Evolutionary conservation across 1,140 invertebrate genomes (phyloP).

Genomic region (Drosophila albomicans): DNA sequence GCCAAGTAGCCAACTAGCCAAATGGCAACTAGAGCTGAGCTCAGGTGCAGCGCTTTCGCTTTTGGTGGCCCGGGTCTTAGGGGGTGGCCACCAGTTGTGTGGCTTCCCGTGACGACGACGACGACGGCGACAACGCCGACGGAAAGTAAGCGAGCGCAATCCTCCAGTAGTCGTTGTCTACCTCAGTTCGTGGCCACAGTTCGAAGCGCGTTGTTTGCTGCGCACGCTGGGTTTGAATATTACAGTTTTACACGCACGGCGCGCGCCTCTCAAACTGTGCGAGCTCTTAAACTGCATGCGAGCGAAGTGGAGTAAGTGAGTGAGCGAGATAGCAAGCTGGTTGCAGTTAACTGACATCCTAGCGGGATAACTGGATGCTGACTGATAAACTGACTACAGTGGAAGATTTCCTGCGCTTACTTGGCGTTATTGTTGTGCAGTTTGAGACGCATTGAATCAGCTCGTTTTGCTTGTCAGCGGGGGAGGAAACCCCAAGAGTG

Average conservation of each 20-base stretch:
- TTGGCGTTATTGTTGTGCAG: background rate
- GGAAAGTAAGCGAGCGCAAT: slow-evolving; percentile 30
- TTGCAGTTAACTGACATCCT: slow-evolving; percentile 10
- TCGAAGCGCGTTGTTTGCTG: slow-evolving; percentile 63
- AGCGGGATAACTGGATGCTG: slow-evolving; percentile 15
- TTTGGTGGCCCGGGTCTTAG: background rate
- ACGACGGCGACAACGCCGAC: too few species aligned
- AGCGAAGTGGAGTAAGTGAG: slow-evolving; percentile 21
- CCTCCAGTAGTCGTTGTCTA: slow-evolving; percentile 26
- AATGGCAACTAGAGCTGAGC: slow-evolving; percentile 1
- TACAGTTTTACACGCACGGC: slow-evolving; percentile 59
- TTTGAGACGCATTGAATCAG: slow-evolving; percentile 4
- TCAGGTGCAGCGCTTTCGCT: slow-evolving; percentile 19
- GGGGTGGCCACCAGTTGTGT: slow-evolving; percentile 42
- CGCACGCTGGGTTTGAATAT: slow-evolving; percentile 44
- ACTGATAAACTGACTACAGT: background rate
- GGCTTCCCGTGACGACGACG: slow-evolving; percentile 49
- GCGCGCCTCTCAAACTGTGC: slow-evolving; percentile 20
- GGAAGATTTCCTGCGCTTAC: background rate
- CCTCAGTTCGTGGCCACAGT: slow-evolving; percentile 48
- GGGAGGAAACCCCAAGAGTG: slow-evolving; percentile 73
- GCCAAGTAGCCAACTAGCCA: slow-evolving; percentile 1
- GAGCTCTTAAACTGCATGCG: slow-evolving; percentile 27
- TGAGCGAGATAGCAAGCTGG: background rate
- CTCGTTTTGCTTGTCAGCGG: background rate